Evolutionary conservation across 2,888 invertebrate genomes (phyloP).

Genomic region (Oxyscelio sp.): DNA sequence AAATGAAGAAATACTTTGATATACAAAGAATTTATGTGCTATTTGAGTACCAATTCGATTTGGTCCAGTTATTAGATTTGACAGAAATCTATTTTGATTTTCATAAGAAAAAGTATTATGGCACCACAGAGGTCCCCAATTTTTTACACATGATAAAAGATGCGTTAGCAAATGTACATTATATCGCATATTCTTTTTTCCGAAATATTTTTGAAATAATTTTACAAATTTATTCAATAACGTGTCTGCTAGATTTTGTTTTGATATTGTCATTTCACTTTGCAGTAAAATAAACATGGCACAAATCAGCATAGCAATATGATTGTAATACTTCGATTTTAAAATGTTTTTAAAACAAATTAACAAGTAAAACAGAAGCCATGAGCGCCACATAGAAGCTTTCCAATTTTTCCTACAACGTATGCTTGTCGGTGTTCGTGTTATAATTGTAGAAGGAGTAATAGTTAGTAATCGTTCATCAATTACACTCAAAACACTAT

Average conservation of each 20-base stretch:
- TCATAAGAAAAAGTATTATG: neutral
- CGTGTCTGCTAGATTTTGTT: neutral
- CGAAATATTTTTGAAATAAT: slow-evolving; percentile 19
- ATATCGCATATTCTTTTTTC: slow-evolving; percentile 14
- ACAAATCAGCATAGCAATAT: slow-evolving; percentile 3
- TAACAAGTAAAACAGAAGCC: slow-evolving; percentile 30
- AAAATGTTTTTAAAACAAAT: slow-evolving; percentile 14
- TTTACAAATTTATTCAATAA: neutral
- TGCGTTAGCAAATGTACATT: no score
- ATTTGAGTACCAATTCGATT: slow-evolving; percentile 12
- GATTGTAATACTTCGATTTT: slow-evolving; percentile 13
- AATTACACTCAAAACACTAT: neutral
- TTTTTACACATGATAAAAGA: no score
- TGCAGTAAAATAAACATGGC: slow-evolving; percentile 23
- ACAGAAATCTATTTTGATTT: neutral
- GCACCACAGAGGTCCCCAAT: no score
- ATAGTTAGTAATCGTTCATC: neutral
- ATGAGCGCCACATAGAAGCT: slow-evolving; percentile 70
- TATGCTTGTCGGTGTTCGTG: slow-evolving; percentile 24
- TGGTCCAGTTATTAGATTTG: neutral
- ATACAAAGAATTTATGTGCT: neutral
- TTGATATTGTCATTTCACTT: neutral
- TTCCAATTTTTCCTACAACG: slow-evolving; percentile 57
- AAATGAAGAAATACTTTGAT: neutral
- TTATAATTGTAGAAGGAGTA: neutral